Percentiles rank a stretch among this genome's conserved stretches.
Evolutionary conservation across 2,113 vertebrate genomes (phyloP).

Genomic region (Ailurus styani): DNA sequence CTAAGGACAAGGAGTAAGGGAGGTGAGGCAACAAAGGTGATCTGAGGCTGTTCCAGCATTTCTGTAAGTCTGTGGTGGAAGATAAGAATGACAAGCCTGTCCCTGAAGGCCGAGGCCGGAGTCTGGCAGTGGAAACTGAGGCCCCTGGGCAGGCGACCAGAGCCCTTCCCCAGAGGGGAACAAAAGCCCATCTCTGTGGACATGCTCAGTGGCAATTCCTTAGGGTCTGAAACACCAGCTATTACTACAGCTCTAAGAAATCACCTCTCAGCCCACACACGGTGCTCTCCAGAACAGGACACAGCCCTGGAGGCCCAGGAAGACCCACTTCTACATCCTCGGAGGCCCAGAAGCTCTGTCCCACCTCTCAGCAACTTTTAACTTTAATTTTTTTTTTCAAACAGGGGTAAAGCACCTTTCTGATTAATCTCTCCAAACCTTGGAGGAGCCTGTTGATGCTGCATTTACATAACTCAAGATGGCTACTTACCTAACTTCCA

Average conservation of each 20-base stretch:
- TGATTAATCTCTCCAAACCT: too few species aligned
- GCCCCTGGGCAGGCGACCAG: background rate
- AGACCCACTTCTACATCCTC: fast-evolving
- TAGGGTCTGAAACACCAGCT: background rate
- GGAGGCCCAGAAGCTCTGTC: background rate
- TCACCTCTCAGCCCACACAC: background rate
- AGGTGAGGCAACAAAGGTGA: background rate
- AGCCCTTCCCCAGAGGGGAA: background rate
- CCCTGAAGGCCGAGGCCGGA: fast-evolving
- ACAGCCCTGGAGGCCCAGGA: background rate
- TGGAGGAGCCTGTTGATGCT: background rate
- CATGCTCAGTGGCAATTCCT: background rate
- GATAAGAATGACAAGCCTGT: background rate
- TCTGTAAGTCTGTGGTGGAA: background rate
- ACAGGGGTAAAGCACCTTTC: background rate
- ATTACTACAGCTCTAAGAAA: background rate
- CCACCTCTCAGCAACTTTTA: background rate
- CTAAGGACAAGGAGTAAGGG: background rate
- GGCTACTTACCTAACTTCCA: background rate
- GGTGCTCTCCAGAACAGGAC: too few species aligned
- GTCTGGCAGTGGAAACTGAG: background rate
- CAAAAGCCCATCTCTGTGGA: background rate
- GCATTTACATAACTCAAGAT: background rate
- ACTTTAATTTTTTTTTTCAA: background rate
- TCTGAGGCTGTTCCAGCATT: background rate